Evolutionary conservation across 2,797 vertebrate genomes (phyloP).

Genomic region (Hyperoplus lanceolatus): DNA sequence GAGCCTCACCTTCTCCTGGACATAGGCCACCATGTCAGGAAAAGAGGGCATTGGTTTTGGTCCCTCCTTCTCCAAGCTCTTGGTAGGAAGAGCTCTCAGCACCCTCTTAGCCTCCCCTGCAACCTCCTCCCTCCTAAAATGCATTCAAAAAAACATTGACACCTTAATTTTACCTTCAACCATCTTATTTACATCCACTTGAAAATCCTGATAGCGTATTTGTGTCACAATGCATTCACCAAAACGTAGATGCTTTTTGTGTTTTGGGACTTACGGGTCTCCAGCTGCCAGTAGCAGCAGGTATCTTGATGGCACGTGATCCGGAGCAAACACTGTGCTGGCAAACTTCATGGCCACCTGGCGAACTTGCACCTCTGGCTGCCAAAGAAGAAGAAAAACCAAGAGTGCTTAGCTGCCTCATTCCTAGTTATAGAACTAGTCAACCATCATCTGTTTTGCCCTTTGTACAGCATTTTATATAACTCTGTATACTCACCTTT

Average conservation of each 20-base stretch:
- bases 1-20: conserved; percentile 93
- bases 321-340: conserved; percentile 93
- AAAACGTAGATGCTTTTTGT: not conserved
- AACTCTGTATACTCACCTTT: conserved; percentile 85
- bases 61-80: conserved; percentile 89
- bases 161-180: not conserved
- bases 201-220: not conserved
- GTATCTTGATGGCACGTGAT: conserved; percentile 98
- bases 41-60: conserved; percentile 94
- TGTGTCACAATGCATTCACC: not conserved
- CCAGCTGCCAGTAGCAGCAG: conserved; percentile 95
- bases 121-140: conserved; percentile 93
- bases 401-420: not conserved
- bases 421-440: not conserved
- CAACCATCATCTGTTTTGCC: not conserved
- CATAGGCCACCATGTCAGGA: conserved; percentile 96
- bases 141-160: not conserved
- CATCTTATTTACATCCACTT: not conserved
- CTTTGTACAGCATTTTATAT: not conserved
- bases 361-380: conserved; percentile 98
- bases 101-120: conserved; percentile 92
- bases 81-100: conserved; percentile 87
- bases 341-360: conserved; percentile 99
- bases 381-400: conserved; percentile 43
- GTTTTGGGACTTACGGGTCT: conserved; percentile 90